A percentile compares a stretch with the other conserved stretches of the same genome.
Evolutionary conservation across 2,113 vertebrate species (phyloP).

Genomic region (Scomber scombrus): DNA sequence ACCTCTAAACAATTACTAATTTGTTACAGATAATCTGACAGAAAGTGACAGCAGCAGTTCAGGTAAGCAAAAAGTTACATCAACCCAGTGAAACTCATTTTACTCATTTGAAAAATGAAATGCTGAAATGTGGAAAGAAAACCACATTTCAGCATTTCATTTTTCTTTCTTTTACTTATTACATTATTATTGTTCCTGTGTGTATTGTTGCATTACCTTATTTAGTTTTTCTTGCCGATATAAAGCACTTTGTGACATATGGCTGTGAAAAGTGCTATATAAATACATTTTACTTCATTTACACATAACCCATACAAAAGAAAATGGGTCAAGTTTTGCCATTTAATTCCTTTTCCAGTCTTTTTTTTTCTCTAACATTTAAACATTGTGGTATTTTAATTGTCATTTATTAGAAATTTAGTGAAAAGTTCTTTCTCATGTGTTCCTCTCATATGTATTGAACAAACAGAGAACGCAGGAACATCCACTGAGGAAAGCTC

Average conservation of each 20-base stretch:
- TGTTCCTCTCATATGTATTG: background rate
- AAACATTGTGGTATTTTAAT: background rate
- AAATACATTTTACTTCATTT: no score
- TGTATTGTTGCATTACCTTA: no score
- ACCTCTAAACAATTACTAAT: constrained; percentile 7
- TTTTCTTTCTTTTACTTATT: no score
- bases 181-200: no score
- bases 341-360: background rate
- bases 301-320: background rate
- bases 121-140: no score
- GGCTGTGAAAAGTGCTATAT: no score
- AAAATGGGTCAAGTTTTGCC: background rate
- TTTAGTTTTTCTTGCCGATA: no score
- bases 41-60: constrained; percentile 76
- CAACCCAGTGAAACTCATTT: background rate
- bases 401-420: background rate
- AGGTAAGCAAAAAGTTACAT: constrained; percentile 62
- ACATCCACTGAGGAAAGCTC: constrained; percentile 80
- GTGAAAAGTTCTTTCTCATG: background rate
- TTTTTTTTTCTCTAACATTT: background rate
- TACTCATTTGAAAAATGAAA: no score
- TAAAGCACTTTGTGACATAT: no score
- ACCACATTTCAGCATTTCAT: no score
- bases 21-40: constrained; percentile 69
- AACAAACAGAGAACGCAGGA: constrained; percentile 65